Conservation (phyloP, 2,797 vertebrate genomes). For the Anisognathus igniventris region DNA sequence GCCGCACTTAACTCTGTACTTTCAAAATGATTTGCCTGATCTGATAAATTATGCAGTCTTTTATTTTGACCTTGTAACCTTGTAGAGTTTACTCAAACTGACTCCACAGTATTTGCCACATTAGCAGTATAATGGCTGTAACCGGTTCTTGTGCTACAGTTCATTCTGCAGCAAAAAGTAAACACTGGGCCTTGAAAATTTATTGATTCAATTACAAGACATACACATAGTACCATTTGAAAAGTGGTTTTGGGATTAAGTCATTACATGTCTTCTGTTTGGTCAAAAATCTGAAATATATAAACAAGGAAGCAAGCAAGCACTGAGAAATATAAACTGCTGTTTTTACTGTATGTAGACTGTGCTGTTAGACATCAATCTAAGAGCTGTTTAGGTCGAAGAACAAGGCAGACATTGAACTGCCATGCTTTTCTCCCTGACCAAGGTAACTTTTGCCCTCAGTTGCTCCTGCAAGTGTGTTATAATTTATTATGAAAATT, state of each 20-base stretch:
- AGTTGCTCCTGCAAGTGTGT: not conserved
- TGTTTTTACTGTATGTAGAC: constrained; percentile 2
- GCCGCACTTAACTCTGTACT: constrained; percentile 60
- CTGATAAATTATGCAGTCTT: constrained; percentile 75
- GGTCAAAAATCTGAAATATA: constrained; percentile 7
- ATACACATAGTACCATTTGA: constrained; percentile 36
- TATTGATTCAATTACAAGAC: constrained; percentile 39
- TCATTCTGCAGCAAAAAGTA: constrained; percentile 37
- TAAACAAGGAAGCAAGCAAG: constrained; percentile 42
- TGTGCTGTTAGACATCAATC: constrained; percentile 12
- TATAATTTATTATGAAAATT: not conserved
- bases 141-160: constrained; percentile 13
- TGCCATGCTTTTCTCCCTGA: not conserved
- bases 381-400: not conserved
- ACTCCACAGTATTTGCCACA: constrained; percentile 52
- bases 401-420: constrained; percentile 15
- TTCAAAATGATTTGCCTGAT: constrained; percentile 66
- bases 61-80: constrained; percentile 68
- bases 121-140: constrained; percentile 45
- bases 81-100: constrained; percentile 65
- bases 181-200: constrained; percentile 43
- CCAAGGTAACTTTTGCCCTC: not conserved
- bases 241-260: constrained; percentile 8
- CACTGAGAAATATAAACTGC: constrained; percentile 35
- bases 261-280: constrained; percentile 39